phyloP scores from a whole-genome alignment of 2,888 invertebrate genomes.

The Phragmatobia fuliginosa region DNA sequence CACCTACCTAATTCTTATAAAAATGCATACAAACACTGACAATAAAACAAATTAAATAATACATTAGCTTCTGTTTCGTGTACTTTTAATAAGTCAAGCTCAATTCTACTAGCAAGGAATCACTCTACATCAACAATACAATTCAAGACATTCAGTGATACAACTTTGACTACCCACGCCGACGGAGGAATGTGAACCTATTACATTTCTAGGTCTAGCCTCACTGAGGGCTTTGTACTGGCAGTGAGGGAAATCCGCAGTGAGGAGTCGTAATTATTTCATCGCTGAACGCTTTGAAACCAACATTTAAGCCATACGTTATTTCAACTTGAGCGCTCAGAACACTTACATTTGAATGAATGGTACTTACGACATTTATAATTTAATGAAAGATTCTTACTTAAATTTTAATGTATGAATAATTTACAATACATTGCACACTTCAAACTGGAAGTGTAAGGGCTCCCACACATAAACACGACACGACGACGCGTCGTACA shows the following conservation, averaged over 20 bases:
- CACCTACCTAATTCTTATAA: not conserved
- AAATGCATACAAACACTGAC: not conserved
- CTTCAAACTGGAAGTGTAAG: too few species aligned
- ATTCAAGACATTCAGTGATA: not conserved
- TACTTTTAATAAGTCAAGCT: not conserved
- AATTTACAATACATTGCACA: too few species aligned
- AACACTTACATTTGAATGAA: not conserved
- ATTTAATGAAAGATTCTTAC: not conserved
- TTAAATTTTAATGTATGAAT: not conserved
- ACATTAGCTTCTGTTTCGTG: not conserved
- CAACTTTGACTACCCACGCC: not conserved
- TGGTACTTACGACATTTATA: not conserved
- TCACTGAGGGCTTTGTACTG: not conserved
- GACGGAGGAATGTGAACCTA: not conserved
- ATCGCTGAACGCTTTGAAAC: not conserved
- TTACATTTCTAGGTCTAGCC: not conserved
- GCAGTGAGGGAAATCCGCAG: slow-evolving; percentile 2
- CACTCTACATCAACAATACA: not conserved
- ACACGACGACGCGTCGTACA: too few species aligned
- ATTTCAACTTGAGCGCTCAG: not conserved
- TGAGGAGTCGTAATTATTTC: slow-evolving; percentile 1
- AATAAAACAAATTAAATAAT: not conserved
- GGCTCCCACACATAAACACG: too few species aligned
- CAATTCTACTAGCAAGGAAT: not conserved
- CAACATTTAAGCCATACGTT: not conserved